phyloP scores from a whole-genome alignment of 2,797 vertebrate genomes.

The Arnoldichthys spilopterus region DNA sequence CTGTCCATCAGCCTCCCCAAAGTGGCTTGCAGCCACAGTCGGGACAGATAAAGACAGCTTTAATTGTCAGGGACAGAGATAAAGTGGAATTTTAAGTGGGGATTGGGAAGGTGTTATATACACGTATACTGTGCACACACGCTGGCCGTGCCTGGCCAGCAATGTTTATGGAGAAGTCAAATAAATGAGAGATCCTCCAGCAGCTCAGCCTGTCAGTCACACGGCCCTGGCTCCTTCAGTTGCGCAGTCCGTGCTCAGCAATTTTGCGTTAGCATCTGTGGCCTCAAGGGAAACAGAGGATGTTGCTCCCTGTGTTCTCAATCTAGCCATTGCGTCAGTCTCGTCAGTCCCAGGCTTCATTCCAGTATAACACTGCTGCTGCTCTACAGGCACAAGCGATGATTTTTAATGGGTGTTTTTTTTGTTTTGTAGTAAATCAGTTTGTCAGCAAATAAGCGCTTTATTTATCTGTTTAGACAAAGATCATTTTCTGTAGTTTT shows the following conservation, averaged over 20 bases:
- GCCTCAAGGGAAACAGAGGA: neutral
- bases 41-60: slow-evolving; percentile 62
- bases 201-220: slow-evolving; percentile 37
- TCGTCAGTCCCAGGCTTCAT: slow-evolving; percentile 21
- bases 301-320: slow-evolving; percentile 9
- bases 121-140: slow-evolving; percentile 10
- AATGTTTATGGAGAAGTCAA: slow-evolving; percentile 24
- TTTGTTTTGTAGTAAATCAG: too few species aligned
- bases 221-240: slow-evolving; percentile 22
- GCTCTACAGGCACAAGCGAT: neutral
- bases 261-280: neutral
- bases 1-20: slow-evolving; percentile 59
- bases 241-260: slow-evolving; percentile 9
- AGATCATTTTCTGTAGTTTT: too few species aligned
- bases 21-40: slow-evolving; percentile 55
- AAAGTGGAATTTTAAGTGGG: slow-evolving; percentile 63
- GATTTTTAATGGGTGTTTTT: neutral
- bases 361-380: slow-evolving; percentile 1
- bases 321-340: slow-evolving; percentile 12
- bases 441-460: too few species aligned
- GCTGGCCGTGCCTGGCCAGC: neutral
- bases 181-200: slow-evolving; percentile 20
- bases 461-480: too few species aligned
- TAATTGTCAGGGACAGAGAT: slow-evolving; percentile 67
- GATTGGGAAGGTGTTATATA: slow-evolving; percentile 40